A percentile compares a stretch with the other conserved stretches of the same genome.
phyloP scores from a whole-genome alignment of 2,113 vertebrate species.

The Platichthys stellatus region DNA sequence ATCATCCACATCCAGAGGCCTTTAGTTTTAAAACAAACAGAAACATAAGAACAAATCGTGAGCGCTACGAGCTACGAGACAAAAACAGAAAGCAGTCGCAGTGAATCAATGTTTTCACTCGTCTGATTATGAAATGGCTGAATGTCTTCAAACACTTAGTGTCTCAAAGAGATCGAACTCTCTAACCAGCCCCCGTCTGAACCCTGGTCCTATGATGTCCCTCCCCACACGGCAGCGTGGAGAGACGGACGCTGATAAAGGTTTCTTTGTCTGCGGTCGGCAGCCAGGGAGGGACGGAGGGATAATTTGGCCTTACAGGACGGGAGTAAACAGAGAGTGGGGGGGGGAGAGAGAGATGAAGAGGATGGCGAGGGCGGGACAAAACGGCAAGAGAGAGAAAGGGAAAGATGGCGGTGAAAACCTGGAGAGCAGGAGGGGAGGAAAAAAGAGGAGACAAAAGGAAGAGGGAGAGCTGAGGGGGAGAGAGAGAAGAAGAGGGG shows the following conservation, averaged over 20 bases:
- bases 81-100: no score
- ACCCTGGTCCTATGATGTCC: conserved; percentile 46
- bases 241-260: conserved; percentile 54
- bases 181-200: conserved; percentile 13
- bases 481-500: no score
- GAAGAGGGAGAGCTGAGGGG: background rate
- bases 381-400: background rate
- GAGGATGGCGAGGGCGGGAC: no score
- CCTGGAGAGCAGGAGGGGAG: background rate
- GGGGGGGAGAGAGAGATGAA: background rate
- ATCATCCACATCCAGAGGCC: no score
- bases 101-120: no score
- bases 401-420: background rate
- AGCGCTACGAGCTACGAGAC: no score
- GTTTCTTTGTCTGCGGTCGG: conserved; percentile 46
- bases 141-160: conserved; percentile 22
- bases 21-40: no score
- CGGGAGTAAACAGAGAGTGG: conserved; percentile 27
- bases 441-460: background rate
- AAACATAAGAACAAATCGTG: no score
- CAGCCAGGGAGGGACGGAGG: conserved; percentile 41
- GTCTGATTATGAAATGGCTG: conserved; percentile 1
- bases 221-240: conserved; percentile 22
- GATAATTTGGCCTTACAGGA: conserved; percentile 45
- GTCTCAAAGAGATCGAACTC: conserved; percentile 11